These are phyloP conservation scores for Nymphalis c-album DNA, from an alignment of 2,888 invertebrate genomes.

Conservation along the genomic window DNA sequence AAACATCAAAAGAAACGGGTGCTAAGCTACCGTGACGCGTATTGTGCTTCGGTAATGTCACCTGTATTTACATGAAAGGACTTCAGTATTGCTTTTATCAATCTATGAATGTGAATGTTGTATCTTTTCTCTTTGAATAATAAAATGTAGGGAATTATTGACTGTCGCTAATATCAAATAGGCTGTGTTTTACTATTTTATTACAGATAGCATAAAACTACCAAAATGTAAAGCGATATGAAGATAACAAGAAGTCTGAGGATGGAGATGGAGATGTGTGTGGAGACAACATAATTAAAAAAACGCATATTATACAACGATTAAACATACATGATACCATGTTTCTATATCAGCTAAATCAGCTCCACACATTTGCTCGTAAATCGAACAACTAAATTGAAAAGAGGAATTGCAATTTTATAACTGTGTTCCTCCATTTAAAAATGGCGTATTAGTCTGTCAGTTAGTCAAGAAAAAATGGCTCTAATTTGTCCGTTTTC, in stretches of 20 bases:
- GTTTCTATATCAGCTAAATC: no score
- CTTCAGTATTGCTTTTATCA: not conserved
- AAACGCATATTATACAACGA: no score
- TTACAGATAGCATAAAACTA: no score
- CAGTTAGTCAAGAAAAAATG: conserved; percentile 26
- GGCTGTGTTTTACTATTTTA: no score
- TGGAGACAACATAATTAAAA: no score
- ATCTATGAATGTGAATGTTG: not conserved
- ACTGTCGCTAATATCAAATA: no score
- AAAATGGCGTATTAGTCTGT: conserved; percentile 20
- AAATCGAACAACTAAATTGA: not conserved
- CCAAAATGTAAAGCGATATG: no score
- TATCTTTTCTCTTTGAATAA: no score
- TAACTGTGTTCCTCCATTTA: not conserved
- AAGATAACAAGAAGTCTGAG: no score
- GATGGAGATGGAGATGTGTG: no score
- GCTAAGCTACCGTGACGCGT: conserved; percentile 23
- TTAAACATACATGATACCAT: no score
- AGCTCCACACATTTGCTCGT: not conserved
- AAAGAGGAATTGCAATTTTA: conserved; percentile 8
- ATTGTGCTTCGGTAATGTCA: not conserved
- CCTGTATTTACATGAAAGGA: not conserved
- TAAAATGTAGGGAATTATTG: no score
- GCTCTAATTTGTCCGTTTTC: conserved; percentile 23
- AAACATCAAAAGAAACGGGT: conserved; percentile 35